Percentiles rank a stretch among this genome's conserved stretches.
Evolutionary conservation across 2,797 vertebrate genomes (phyloP).

Genomic region (Rousettus madagascariensis): DNA sequence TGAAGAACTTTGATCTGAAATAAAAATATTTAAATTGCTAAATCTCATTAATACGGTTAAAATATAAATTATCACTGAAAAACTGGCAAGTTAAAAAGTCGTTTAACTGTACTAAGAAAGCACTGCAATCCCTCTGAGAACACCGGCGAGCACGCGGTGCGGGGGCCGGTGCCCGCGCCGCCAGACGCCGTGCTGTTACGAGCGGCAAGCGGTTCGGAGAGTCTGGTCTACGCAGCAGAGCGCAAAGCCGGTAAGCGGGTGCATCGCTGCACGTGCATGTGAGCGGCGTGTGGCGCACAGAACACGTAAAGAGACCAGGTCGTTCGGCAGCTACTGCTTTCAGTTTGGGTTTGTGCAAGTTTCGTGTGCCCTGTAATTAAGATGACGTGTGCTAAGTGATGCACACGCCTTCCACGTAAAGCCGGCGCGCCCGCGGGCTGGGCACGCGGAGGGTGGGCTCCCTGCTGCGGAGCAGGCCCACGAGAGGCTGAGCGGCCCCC

Average conservation of each 20-base stretch:
- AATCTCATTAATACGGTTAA: neutral
- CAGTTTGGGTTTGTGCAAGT: neutral
- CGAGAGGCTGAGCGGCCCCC: no score
- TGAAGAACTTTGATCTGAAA: neutral
- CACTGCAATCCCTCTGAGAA: neutral
- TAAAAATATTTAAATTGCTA: neutral
- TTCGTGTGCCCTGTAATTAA: no score
- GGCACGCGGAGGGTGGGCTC: no score
- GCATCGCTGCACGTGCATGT: fast-evolving
- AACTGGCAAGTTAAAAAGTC: neutral
- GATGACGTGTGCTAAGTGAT: fast-evolving
- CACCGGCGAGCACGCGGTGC: neutral
- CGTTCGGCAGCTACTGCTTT: fast-evolving
- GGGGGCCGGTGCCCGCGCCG: no score
- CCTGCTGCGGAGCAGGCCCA: no score
- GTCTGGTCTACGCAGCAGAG: fast-evolving
- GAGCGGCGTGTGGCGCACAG: fast-evolving
- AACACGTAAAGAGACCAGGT: fast-evolving
- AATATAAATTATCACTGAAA: neutral
- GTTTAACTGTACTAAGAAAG: neutral
- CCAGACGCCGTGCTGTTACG: fast-evolving
- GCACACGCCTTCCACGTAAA: neutral
- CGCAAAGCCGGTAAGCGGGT: fast-evolving
- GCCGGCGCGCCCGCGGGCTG: no score
- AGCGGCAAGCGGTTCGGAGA: neutral